Evolutionary conservation across 1,140 invertebrate genomes (phyloP), one percentile per base, ranked within the genome.

Genomic region (Tenebrio molitor): DNA sequence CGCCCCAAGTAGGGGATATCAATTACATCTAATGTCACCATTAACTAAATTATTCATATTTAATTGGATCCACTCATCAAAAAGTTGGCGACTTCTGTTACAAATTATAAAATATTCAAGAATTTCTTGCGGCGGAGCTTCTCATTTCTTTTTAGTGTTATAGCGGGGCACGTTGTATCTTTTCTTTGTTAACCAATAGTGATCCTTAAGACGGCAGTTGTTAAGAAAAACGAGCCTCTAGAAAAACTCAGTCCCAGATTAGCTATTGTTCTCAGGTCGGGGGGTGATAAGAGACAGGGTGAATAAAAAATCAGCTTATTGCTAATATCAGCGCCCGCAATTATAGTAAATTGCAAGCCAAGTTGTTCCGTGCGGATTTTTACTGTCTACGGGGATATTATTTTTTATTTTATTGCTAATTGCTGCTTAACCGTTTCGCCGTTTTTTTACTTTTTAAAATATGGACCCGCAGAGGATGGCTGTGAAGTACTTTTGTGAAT

Each of bases 271-370:
- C 75, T 79, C 75, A 63, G 74, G 79, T 78, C 77, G 58, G 69
- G 62, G 79, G 74, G 77, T 78, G 79, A 83, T 81, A 83, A 80
- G 78, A 80, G 75, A 73, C 76, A 74, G 81, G 81, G 82, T 83
- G 82, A 83, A 83, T 83, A 83, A 83, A 83, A 83, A 83, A 83
- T 83, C 80, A 82, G 82, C 82, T 82, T 82, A 82, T 81, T 83
- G 80, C 82, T 82, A 82, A 82, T 82, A 83, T 82, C 79, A 73
- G 76, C 50, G 66, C 64, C 77, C 78, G 79, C 81, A 82, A 82
- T 82, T 82, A 82, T 80, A 77, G 75, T 76, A 78, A 80, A 76
- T 77, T 76, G 77, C 77, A 21, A 69, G 6, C 68, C 66, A 19
- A 53, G 34, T 62, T 58, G 67, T 64, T 65, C 46, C 39, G 58